phyloP scores from a whole-genome alignment of 2,797 vertebrate species.

The Trichosurus vulpecula region DNA sequence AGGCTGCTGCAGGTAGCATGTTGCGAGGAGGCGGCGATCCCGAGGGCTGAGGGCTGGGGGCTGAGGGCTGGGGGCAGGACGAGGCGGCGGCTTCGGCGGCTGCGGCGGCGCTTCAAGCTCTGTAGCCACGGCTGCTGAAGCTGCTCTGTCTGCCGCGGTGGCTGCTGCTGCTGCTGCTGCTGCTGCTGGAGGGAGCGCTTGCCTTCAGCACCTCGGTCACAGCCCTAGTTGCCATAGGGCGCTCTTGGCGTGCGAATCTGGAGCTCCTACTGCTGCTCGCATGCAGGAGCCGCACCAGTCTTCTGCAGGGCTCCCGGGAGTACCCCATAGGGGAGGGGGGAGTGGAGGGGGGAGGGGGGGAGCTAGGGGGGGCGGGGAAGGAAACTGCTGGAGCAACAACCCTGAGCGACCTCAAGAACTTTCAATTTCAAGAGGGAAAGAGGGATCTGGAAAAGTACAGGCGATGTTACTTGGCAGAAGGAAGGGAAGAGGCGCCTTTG shows the following conservation, averaged over 20 bases:
- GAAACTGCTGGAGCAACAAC: conserved; percentile 77
- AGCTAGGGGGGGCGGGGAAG: conserved; percentile 73
- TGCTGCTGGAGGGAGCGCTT: conserved; percentile 44
- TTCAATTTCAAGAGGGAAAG: conserved; percentile 79
- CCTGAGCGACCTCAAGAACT: conserved; percentile 81
- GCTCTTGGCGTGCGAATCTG: conserved; percentile 72
- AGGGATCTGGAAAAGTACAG: conserved; percentile 81
- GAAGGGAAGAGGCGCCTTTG: conserved; percentile 74
- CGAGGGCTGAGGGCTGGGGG: conserved; percentile 72
- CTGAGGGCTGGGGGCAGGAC: conserved; percentile 76
- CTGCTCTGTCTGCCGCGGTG: conserved; percentile 72
- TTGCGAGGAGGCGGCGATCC: conserved; percentile 67
- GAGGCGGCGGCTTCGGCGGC: conserved; percentile 75
- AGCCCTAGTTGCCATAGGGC: conserved; percentile 70
- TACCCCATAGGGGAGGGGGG: conserved; percentile 69
- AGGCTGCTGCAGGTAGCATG: conserved; percentile 83
- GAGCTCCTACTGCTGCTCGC: conserved; percentile 70
- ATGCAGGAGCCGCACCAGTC: conserved; percentile 72
- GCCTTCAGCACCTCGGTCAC: conserved; percentile 55
- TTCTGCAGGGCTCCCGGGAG: conserved; percentile 68
- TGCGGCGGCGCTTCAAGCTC: conserved; percentile 54
- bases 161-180: conserved; percentile 5
- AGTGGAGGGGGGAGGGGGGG: conserved; percentile 64
- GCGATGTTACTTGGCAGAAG: conserved; percentile 72
- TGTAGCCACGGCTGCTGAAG: conserved; percentile 52